Evolutionary conservation across 2,113 vertebrate species (phyloP), one percentile per base, ranked within the genome.

Genomic region (Peromyscus californicus): DNA sequence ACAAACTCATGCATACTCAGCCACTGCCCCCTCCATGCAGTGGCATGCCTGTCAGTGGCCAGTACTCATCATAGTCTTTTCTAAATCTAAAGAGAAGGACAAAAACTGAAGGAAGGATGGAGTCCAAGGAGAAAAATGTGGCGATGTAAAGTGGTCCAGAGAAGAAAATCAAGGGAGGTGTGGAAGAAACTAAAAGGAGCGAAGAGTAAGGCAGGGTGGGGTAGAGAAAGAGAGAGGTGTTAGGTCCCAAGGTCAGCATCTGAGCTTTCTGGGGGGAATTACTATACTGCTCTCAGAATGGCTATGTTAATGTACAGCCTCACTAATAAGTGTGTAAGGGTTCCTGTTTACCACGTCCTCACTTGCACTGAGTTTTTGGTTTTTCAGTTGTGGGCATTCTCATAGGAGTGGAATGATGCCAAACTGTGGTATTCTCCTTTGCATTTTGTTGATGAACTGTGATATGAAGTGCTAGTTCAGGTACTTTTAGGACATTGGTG

Each of bases 31-130:
- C 29, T 36, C 13, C 6, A 26, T 9, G 29, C 26, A 45, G 48
- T 15, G 3, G 17, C 65, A 4, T 5, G 10, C 22, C 5, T 29
- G 17, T n/a, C 1, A 3, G 3, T 16, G 11, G 19, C 67, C 12
- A n/a, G 13, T 42, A 9, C 22, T 48, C 16, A 22, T 59, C 33
- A 48, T 6, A 36, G 45, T 12, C 22, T 79, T 93, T n/a, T 48
- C 7, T 15, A 83, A 89, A 75, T 3, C 48, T 51, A 48, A 33
- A 5, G 36, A 22, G 39, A 15, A 8, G 16, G 48, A 21, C 11
- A 19, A 79, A 51, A 79, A 57, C 17, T 3, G 45, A n/a, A 72
- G n/a, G 36, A 74, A 59, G 36, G n/a, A 19, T 33, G 69, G 70
- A 7, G 48, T 11, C 13, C 85, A 67, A 54, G 39, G 45, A 90